Evolutionary conservation across 2,888 invertebrate genomes (phyloP).

Genomic region (Tetragonula carbonaria): DNA sequence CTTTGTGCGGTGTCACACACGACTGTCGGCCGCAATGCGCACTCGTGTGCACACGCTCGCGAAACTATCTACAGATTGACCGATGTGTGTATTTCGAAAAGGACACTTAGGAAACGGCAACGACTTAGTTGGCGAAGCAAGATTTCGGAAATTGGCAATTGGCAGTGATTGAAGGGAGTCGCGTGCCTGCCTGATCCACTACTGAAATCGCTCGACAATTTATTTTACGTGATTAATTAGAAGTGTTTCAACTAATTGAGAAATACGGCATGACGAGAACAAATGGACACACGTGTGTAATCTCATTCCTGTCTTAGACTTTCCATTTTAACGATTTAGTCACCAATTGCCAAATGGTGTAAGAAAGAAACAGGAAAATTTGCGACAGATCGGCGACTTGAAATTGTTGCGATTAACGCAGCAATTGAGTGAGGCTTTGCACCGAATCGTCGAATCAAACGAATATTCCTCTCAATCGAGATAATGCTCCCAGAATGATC

Average conservation of each 20-base stretch:
- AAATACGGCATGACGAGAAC: no score
- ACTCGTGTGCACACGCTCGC: conserved; percentile 16
- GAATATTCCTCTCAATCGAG: not conserved
- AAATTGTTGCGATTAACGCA: not conserved
- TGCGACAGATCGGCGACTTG: not conserved
- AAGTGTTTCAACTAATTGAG: no score
- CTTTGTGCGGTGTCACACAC: conserved; percentile 66
- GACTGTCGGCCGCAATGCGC: conserved; percentile 68
- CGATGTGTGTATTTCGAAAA: not conserved
- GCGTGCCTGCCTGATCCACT: no score
- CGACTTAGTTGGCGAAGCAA: no score
- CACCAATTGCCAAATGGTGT: no score
- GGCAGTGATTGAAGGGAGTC: not conserved
- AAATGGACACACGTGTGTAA: no score
- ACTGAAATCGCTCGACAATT: no score
- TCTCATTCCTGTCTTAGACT: no score
- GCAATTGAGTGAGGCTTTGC: not conserved
- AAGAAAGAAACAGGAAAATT: not conserved
- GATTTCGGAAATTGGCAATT: not conserved
- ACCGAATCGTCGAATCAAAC: not conserved
- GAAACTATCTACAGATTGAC: not conserved
- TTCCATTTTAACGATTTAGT: no score
- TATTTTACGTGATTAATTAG: no score
- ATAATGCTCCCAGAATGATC: not conserved
- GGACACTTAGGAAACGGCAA: not conserved